phyloP scores from a whole-genome alignment of 2,888 invertebrate genomes.

The Thecophora atra region DNA sequence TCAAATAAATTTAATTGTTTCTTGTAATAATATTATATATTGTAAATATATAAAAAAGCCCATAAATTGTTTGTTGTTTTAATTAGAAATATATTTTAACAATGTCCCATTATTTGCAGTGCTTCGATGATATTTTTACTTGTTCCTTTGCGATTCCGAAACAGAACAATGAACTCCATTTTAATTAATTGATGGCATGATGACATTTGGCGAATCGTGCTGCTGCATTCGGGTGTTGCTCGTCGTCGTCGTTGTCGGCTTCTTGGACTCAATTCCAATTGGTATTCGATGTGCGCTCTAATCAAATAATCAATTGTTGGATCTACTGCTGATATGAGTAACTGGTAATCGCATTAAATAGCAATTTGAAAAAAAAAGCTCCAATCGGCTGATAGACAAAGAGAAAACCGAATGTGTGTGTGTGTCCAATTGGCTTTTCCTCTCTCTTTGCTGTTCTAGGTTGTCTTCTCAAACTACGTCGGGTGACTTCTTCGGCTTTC shows the following conservation, averaged over 20 bases:
- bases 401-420: slow-evolving; percentile 1
- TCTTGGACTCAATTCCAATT: background rate
- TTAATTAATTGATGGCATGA: slow-evolving; percentile 33
- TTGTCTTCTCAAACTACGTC: background rate
- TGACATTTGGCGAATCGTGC: slow-evolving; percentile 28
- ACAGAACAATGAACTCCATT: slow-evolving; percentile 29
- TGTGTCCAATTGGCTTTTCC: background rate
- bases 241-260: background rate
- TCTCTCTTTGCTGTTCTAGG: background rate
- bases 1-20: no score
- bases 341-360: slow-evolving; percentile 35
- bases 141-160: background rate
- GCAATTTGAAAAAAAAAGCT: slow-evolving; percentile 10
- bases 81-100: no score
- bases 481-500: background rate
- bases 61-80: no score
- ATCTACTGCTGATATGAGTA: slow-evolving; percentile 4
- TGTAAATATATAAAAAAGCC: no score
- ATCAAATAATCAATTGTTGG: slow-evolving; percentile 21
- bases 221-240: background rate
- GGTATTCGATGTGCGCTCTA: slow-evolving; percentile 9
- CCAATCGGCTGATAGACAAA: slow-evolving; percentile 18
- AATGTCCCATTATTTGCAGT: no score
- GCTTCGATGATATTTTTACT: no score
- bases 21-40: no score